Percentiles rank a stretch among this genome's conserved stretches.
Evolutionary conservation across 1,140 invertebrate genomes (phyloP).

Genomic region (Oedothorax gibbosus): DNA sequence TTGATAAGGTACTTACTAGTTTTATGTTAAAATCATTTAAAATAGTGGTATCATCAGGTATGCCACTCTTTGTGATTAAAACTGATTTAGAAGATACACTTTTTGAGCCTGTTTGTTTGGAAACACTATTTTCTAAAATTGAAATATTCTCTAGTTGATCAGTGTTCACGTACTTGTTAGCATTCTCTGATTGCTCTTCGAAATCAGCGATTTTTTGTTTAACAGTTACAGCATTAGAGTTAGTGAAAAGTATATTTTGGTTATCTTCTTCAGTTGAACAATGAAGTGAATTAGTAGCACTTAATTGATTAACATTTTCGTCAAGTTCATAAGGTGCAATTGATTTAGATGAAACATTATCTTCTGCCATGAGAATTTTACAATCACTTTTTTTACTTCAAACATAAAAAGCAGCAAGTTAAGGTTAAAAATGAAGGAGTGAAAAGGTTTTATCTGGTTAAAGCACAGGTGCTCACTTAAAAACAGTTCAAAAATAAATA

Average conservation of each 20-base stretch:
- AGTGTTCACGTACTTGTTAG: conserved; percentile 33
- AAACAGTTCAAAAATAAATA: conserved; percentile 57
- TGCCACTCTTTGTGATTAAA: conserved; percentile 5
- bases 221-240: conserved; percentile 34
- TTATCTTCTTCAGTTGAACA: conserved; percentile 57
- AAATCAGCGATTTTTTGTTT: conserved; percentile 50
- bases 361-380: conserved; percentile 53
- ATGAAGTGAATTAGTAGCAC: conserved; percentile 43
- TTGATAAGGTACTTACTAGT: conserved; percentile 23
- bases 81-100: conserved; percentile 35
- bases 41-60: conserved; percentile 11
- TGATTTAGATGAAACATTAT: conserved; percentile 54
- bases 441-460: conserved; percentile 35
- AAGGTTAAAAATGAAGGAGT: conserved; percentile 31
- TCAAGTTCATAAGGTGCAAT: conserved; percentile 51
- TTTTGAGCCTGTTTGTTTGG: conserved; percentile 39
- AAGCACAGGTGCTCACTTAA: conserved; percentile 43
- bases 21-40: conserved; percentile 34
- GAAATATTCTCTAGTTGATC: conserved; percentile 27
- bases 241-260: conserved; percentile 51
- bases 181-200: conserved; percentile 29
- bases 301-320: conserved; percentile 56
- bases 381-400: conserved; percentile 53
- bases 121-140: conserved; percentile 27
- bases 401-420: conserved; percentile 23